Conservation (phyloP, 2,888 invertebrate genomes). For the Luffia ferchaultella region DNA sequence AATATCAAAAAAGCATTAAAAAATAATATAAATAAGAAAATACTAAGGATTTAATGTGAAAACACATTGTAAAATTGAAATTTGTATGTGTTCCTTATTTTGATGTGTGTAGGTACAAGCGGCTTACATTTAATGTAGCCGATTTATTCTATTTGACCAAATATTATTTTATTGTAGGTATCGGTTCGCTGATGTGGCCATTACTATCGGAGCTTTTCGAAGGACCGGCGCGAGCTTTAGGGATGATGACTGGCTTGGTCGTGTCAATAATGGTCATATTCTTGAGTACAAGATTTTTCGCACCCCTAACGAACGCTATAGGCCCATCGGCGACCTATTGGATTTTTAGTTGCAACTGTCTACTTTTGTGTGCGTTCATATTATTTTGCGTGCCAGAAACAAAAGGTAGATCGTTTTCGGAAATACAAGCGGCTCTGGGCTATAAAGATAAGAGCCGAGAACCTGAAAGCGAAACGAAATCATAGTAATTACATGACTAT, state of each 20-base stretch:
- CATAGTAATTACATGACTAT: not conserved
- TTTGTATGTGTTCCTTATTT: too few species aligned
- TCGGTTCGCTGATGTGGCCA: conserved; percentile 34
- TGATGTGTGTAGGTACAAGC: too few species aligned
- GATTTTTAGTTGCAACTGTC: conserved; percentile 24
- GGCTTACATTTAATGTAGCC: too few species aligned
- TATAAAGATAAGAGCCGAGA: conserved; percentile 4
- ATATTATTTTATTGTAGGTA: conserved; percentile 25
- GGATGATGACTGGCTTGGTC: conserved; percentile 21
- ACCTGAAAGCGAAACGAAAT: not conserved
- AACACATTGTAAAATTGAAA: too few species aligned
- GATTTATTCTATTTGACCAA: too few species aligned
- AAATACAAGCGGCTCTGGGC: conserved; percentile 33
- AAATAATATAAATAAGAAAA: too few species aligned
- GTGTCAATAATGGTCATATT: conserved; percentile 21
- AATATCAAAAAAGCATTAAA: too few species aligned
- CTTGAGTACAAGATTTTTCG: conserved; percentile 30
- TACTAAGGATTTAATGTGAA: too few species aligned
- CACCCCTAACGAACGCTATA: conserved; percentile 20
- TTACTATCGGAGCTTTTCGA: conserved; percentile 36
- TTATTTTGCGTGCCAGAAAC: conserved; percentile 37
- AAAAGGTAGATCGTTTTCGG: conserved; percentile 37
- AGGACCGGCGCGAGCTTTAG: conserved; percentile 28
- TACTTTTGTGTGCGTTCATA: conserved; percentile 23
- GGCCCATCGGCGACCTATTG: conserved; percentile 34